Conservation (phyloP, 2,113 vertebrate species). For the Serinus canaria region DNA sequence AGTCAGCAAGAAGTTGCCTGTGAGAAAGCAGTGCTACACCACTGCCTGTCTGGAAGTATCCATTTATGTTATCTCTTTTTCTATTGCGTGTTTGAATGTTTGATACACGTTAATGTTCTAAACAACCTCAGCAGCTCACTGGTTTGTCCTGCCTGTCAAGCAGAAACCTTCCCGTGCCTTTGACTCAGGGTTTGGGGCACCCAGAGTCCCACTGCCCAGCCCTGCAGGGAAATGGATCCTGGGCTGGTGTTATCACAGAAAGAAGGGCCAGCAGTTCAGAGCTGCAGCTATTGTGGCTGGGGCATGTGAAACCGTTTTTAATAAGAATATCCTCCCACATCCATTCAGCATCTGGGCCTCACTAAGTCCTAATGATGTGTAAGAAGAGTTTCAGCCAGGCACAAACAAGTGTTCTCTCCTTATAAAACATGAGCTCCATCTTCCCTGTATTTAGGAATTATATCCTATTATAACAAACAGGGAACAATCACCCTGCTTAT, state of each 20-base stretch:
- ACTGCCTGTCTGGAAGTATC: neutral
- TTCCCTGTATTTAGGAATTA: neutral
- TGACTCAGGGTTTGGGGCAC: neutral
- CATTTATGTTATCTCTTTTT: neutral
- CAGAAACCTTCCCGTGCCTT: neutral
- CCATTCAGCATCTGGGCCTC: neutral
- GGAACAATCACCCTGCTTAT: neutral
- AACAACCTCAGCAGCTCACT: neutral
- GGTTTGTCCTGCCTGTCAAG: neutral
- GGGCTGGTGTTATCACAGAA: accelerated
- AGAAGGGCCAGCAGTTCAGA: neutral
- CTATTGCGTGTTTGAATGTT: neutral
- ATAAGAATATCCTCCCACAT: neutral
- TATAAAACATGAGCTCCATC: neutral
- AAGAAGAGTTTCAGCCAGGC: neutral
- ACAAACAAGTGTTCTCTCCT: neutral
- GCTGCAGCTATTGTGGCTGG: neutral
- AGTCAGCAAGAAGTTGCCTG: neutral
- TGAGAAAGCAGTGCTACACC: neutral
- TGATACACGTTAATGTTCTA: neutral
- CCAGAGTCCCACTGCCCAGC: accelerated
- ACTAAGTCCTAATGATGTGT: neutral
- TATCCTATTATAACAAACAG: neutral
- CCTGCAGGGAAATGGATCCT: neutral
- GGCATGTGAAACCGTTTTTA: neutral